Base-by-base conservation (phyloP, 2,888 invertebrate species). In the Acleris literana region DNA sequence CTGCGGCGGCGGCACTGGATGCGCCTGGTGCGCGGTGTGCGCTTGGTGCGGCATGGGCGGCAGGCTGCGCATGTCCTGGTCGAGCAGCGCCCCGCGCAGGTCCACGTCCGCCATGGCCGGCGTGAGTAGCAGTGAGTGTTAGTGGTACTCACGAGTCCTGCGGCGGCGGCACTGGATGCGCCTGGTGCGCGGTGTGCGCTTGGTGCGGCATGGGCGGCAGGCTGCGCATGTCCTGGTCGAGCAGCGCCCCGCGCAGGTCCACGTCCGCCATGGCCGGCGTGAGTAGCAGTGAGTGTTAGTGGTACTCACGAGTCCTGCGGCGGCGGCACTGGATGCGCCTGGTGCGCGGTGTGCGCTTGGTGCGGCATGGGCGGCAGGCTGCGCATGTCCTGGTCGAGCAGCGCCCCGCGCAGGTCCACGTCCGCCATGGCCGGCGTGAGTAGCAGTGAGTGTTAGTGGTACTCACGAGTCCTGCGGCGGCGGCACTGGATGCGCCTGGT, bases 321-420 rank as follows among this genome's bases (percentile, higher is more conserved):
- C 25, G 20, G 20, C 20, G 20, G 20, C 20, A 20, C 20, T 20
- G 20, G 20, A 20, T 20, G 20, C 20, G 25, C 25, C 5, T 3
- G 25, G 25, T 25, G 25, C 25, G 25, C 88, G 5, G 76, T 83
- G 33, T 85, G 87, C 60, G 85, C 85, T 57, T 66, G 75, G 13
- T 88, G 85, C 64, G 89, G 91, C 79, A 88, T 82, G 13, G 88
- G 85, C 64, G 89, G 91, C 79, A 88, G 82, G 58, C 94, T 94
- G 71, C 97, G 93, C 94, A 97, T 95, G 85, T 97, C 97, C 85
- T 97, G 96, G 87, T 97, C 97, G 54, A 94, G n/a, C n/a, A n/a
- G n/a, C n/a, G n/a, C n/a, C n/a, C n/a, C n/a, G n/a, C n/a, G 81
- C 84, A 95, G 89, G 72, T 90, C 90, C 71, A 90, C 85, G 74